Conservation (phyloP, 2,113 vertebrate species). For the Megalops atlanticus region DNA sequence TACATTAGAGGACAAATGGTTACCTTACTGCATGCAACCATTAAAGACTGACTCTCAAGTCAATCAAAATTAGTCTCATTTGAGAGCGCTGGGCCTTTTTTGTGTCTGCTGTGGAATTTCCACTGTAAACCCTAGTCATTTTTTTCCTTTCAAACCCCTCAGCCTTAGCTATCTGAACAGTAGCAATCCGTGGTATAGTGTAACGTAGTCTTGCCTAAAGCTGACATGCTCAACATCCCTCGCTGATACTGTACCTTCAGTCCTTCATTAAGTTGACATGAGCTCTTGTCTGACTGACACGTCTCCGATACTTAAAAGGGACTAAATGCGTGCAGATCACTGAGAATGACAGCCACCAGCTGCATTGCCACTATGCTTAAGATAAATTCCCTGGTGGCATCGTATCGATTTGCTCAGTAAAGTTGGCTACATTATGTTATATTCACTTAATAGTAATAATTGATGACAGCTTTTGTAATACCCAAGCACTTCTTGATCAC, state of each 20-base stretch:
- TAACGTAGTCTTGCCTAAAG: too few relatives aligned
- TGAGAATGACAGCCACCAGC: not conserved
- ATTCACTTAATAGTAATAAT: too few relatives aligned
- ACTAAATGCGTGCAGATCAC: not conserved
- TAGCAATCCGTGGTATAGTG: too few relatives aligned
- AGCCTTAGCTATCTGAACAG: too few relatives aligned
- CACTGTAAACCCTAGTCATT: not conserved
- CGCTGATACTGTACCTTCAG: too few relatives aligned
- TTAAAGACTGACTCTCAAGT: not conserved
- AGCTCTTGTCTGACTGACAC: constrained; percentile 1
- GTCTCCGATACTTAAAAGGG: not conserved
- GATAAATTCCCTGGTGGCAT: too few relatives aligned
- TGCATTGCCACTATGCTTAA: not conserved
- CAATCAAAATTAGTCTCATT: not conserved
- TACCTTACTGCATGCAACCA: not conserved
- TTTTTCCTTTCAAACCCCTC: too few relatives aligned
- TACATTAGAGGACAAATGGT: not conserved
- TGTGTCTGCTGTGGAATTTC: not conserved
- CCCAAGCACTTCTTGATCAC: too few relatives aligned
- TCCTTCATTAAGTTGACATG: not conserved
- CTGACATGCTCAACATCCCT: too few relatives aligned
- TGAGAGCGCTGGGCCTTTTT: not conserved
- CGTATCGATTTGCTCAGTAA: too few relatives aligned
- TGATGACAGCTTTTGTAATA: too few relatives aligned
- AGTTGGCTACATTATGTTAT: too few relatives aligned